phyloP scores from a whole-genome alignment of 2,113 vertebrate species.

The Pao palembangensis region DNA sequence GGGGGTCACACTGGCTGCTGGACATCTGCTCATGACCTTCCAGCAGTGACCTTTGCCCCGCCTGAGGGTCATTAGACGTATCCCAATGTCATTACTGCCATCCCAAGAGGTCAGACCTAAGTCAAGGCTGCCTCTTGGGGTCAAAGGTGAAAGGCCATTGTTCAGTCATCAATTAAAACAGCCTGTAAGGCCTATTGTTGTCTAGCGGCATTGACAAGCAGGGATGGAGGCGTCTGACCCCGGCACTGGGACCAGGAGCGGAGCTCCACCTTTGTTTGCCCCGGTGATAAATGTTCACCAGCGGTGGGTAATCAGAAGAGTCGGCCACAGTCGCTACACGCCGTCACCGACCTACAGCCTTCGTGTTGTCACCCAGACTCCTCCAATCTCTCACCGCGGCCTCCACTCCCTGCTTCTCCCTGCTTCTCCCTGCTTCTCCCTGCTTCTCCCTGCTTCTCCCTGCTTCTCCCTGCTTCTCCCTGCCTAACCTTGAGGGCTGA shows the following conservation, averaged over 20 bases:
- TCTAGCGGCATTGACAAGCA: constrained; percentile 25
- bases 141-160: constrained; percentile 43
- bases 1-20: constrained; percentile 17
- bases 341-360: constrained; percentile 30
- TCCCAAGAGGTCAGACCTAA: constrained; percentile 44
- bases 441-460: constrained; percentile 18
- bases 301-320: constrained; percentile 17
- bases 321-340: constrained; percentile 16
- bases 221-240: constrained; percentile 6
- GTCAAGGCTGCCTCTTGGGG: constrained; percentile 41
- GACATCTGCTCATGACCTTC: constrained; percentile 61
- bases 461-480: constrained; percentile 43
- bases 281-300: constrained; percentile 1
- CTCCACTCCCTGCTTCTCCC: too few relatives aligned
- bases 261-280: constrained; percentile 22
- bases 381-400: constrained; percentile 17
- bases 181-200: constrained; percentile 30
- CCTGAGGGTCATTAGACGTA: constrained; percentile 50
- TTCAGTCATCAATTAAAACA: constrained; percentile 51
- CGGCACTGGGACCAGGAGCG: neutral
- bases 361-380: constrained; percentile 32
- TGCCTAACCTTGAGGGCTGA: constrained; percentile 69
- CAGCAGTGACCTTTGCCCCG: constrained; percentile 29
- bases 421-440: too few relatives aligned
- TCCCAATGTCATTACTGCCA: constrained; percentile 46